Percentiles rank a stretch among this genome's conserved stretches.
phyloP scores from a whole-genome alignment of 1,140 invertebrate genomes.

The Drosophila pachea region DNA sequence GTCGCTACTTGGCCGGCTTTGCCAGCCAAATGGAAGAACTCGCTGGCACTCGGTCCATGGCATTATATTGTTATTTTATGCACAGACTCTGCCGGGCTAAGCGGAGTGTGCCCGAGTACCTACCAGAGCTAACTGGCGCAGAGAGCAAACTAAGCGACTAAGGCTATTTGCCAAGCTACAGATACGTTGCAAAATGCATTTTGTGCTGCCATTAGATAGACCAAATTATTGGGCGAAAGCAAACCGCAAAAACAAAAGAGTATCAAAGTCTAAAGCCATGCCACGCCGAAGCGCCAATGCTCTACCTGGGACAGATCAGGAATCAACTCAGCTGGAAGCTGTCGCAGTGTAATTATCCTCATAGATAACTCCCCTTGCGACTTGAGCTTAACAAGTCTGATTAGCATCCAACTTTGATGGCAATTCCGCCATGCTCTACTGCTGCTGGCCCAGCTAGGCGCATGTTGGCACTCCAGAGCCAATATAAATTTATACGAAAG shows the following conservation, averaged over 20 bases:
- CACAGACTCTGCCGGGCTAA: conserved; percentile 51
- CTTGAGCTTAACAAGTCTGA: too few relatives aligned
- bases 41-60: conserved; percentile 48
- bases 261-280: conserved; percentile 14
- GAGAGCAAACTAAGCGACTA: conserved; percentile 58
- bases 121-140: conserved; percentile 12
- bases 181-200: conserved; percentile 76
- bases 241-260: conserved; percentile 68
- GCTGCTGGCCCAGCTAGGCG: too few relatives aligned
- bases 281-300: conserved; percentile 27
- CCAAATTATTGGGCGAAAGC: conserved; percentile 71
- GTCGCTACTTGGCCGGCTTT: conserved; percentile 21
- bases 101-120: not conserved
- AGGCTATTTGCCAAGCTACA: conserved; percentile 70
- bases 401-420: too few relatives aligned
- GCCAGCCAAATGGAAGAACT: conserved; percentile 20
- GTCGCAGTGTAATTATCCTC: too few relatives aligned
- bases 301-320: conserved; percentile 5
- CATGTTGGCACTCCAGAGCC: not conserved
- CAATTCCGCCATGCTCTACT: too few relatives aligned
- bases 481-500: not conserved
- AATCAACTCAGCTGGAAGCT: too few relatives aligned
- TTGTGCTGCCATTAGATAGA: conserved; percentile 68
- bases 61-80: conserved; percentile 77
- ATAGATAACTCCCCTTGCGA: too few relatives aligned